phyloP scores from a whole-genome alignment of 2,888 invertebrate genomes.

The Caenorhabditis parvicauda region DNA sequence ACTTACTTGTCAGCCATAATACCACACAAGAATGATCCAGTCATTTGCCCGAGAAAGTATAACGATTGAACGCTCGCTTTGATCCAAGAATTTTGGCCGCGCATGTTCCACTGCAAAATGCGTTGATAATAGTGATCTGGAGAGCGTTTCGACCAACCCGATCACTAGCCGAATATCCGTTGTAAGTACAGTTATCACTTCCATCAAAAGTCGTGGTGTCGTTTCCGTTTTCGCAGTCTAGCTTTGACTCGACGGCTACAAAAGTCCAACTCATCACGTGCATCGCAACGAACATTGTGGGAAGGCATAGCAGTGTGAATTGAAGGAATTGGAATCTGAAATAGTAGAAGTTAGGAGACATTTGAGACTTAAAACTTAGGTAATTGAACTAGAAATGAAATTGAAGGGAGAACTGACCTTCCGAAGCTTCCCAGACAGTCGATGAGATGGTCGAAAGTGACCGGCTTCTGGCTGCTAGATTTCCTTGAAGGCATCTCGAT shows the following conservation, averaged over 20 bases:
- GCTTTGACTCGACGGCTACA: slow-evolving; percentile 32
- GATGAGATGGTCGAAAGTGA: too few relatives aligned
- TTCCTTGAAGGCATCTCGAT: too few relatives aligned
- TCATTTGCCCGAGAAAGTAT: slow-evolving; percentile 61
- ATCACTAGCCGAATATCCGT: slow-evolving; percentile 22
- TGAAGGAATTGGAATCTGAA: slow-evolving; percentile 42
- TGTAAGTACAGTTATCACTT: slow-evolving; percentile 14
- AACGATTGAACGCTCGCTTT: slow-evolving; percentile 57
- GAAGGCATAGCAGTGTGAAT: slow-evolving; percentile 58
- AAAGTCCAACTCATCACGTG: slow-evolving; percentile 62
- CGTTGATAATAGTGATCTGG: not conserved
- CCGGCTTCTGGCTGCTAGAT: too few relatives aligned
- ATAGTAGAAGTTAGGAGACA: not conserved
- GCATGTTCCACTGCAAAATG: slow-evolving; percentile 57
- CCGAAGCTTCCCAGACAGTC: slow-evolving; percentile 26
- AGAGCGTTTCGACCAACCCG: slow-evolving; percentile 9
- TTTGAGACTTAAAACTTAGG: not conserved
- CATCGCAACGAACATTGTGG: slow-evolving; percentile 60
- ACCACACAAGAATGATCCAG: slow-evolving; percentile 60
- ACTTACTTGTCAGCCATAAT: slow-evolving; percentile 58
- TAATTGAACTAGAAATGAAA: not conserved
- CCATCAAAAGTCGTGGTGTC: slow-evolving; percentile 7
- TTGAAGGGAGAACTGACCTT: slow-evolving; percentile 11
- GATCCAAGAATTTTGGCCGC: slow-evolving; percentile 49
- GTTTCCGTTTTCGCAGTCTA: slow-evolving; percentile 11